Evolutionary conservation across 1,140 invertebrate genomes (phyloP), one percentile per base, ranked within the genome.

Genomic region (Drosophila albomicans): DNA sequence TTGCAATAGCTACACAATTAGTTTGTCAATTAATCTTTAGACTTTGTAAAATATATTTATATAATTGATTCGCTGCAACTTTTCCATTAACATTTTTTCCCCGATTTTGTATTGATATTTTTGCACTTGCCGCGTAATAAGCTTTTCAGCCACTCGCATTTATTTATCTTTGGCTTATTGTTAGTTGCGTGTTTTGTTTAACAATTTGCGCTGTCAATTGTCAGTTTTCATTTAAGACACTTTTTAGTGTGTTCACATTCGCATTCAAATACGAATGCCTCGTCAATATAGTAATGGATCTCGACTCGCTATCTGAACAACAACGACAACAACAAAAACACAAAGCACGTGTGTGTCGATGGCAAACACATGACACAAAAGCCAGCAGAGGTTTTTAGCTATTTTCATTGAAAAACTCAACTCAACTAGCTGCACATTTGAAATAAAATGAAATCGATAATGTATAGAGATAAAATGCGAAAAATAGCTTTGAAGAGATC

Each of bases 131-230:
- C 38, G 3, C 10, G 48, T 13, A 32, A 48, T 62, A 79, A 73
- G 30, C 71, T 64, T 81, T 82, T 75, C 48, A 13, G 62, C 32
- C 32, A 72, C 48, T 69, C 46, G 73, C 38, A 57, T 16, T 63
- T 49, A 49, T 46, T 57, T 68, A 61, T 49, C 45, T 71, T 65
- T 67, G 41, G 41, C 51, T 76, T 57, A 72, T 10, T 58, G 66
- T 67, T 52, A 41, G 69, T 49, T 81, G 82, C 74, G 78, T 85
- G 82, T 68, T 85, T 82, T 46, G 78, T 48, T 85, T 71, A 69
- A 78, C 82, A 82, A 85, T 85, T 84, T 80, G 57, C 81, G 68
- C 67, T 66, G 59, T 61, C 63, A 30, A 76, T 64, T 67, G 64
- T 35, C 73, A 68, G 64, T 72, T 67, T 43, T 32, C 45, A 61